A percentile compares a stretch with the other conserved stretches of the same genome.
Evolutionary conservation across 30 jellyfish, hydroid and myxozoan genomes (phyloP).

Genomic region (Nemopilema nomurai): DNA sequence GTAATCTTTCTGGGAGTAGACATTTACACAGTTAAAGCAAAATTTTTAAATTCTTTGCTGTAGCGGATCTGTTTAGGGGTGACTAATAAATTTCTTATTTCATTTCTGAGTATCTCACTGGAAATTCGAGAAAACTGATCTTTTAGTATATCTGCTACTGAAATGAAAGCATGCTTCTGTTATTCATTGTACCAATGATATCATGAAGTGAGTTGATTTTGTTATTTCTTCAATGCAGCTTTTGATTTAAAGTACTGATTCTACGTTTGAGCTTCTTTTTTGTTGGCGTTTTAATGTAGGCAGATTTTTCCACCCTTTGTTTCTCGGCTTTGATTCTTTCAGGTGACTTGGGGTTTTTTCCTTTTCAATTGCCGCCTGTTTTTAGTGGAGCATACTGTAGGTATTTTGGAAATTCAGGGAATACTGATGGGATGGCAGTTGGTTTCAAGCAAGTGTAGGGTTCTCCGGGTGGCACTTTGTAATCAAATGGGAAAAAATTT

Average conservation of each 20-base stretch:
- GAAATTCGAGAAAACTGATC: conserved; percentile 34
- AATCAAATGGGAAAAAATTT: conserved; percentile 34
- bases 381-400: conserved; percentile 21
- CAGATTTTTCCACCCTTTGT: neutral
- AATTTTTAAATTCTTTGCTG: conserved; percentile 16
- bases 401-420: conserved; percentile 40
- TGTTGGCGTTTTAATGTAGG: neutral
- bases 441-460: conserved; percentile 39
- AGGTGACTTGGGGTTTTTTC: neutral
- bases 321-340: neutral
- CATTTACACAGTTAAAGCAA: conserved; percentile 51
- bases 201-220: neutral
- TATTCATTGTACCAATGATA: conserved; percentile 8
- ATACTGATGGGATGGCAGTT: conserved; percentile 31
- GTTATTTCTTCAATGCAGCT: conserved; percentile 19
- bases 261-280: conserved; percentile 4
- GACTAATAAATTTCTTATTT: neutral
- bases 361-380: neutral
- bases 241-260: conserved; percentile 18
- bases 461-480: conserved; percentile 21
- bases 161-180: neutral
- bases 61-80: conserved; percentile 4
- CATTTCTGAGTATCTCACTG: conserved; percentile 6
- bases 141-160: conserved; percentile 11
- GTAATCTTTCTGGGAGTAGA: conserved; percentile 30